Conservation (phyloP, 2,113 vertebrate species). For the Rynchops niger region DNA sequence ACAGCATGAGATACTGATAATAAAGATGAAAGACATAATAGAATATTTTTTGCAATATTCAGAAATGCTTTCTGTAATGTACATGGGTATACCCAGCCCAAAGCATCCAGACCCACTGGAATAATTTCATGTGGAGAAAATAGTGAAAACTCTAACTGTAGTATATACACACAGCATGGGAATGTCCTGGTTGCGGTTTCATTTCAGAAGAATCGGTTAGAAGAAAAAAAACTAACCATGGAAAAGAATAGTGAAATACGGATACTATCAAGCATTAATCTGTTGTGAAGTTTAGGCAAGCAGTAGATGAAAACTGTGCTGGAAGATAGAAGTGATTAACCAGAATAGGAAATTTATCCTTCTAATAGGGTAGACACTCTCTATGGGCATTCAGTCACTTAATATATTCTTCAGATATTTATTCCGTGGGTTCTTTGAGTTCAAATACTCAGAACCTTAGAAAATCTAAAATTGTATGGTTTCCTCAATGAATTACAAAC, state of each 20-base stretch:
- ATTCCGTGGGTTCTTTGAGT: background rate
- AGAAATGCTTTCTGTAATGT: background rate
- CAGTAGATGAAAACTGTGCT: background rate
- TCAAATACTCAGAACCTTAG: background rate
- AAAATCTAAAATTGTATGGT: background rate
- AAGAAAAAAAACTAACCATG: background rate
- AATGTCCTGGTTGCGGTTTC: background rate
- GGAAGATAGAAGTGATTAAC: background rate
- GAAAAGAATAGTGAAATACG: background rate
- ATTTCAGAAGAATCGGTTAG: background rate
- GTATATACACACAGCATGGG: background rate
- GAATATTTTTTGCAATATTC: background rate
- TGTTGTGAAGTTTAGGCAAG: background rate
- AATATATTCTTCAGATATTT: background rate
- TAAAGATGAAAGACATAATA: background rate
- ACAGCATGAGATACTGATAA: background rate
- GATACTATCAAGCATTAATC: background rate
- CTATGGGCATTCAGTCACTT: background rate
- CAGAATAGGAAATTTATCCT: background rate
- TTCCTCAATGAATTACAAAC: background rate
- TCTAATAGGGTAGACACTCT: background rate
- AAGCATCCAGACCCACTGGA: background rate
- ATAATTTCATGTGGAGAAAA: background rate
- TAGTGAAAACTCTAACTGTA: rapidly evolving
- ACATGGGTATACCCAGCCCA: background rate